Conservation (phyloP, 2,113 vertebrate species). For the Microcebus ravelobensis region DNA sequence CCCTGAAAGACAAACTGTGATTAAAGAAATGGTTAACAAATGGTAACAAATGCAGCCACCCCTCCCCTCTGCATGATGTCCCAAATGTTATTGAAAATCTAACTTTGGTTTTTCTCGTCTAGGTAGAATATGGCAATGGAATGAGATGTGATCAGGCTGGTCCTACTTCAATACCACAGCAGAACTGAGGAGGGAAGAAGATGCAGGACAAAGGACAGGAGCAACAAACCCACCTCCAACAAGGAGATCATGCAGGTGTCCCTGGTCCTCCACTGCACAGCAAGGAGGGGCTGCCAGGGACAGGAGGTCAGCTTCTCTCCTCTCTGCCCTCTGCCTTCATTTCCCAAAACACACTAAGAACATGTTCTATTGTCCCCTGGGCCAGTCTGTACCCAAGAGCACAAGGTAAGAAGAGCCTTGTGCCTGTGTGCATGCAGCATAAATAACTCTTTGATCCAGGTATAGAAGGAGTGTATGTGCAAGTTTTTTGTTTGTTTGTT, state of each 20-base stretch:
- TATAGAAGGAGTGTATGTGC: not conserved
- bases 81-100: not conserved
- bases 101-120: not conserved
- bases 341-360: not conserved
- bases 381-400: not conserved
- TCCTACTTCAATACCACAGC: not conserved
- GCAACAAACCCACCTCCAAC: not conserved
- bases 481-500: too few species aligned
- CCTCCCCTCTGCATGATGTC: not conserved
- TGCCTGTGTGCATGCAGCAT: not conserved
- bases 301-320: not conserved
- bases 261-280: not conserved
- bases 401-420: not conserved
- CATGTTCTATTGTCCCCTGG: not conserved
- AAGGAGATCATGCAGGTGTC: not conserved
- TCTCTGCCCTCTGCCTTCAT: not conserved
- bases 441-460: not conserved
- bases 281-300: not conserved
- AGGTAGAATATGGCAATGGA: not conserved
- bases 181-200: not conserved
- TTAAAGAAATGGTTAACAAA: not conserved
- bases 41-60: not conserved
- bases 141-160: too few species aligned
- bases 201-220: not conserved
- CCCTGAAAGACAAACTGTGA: not conserved